Evolutionary conservation across 2,113 vertebrate species (phyloP), one percentile per base, ranked within the genome.

Genomic region (Nerophis lumbriciformis): DNA sequence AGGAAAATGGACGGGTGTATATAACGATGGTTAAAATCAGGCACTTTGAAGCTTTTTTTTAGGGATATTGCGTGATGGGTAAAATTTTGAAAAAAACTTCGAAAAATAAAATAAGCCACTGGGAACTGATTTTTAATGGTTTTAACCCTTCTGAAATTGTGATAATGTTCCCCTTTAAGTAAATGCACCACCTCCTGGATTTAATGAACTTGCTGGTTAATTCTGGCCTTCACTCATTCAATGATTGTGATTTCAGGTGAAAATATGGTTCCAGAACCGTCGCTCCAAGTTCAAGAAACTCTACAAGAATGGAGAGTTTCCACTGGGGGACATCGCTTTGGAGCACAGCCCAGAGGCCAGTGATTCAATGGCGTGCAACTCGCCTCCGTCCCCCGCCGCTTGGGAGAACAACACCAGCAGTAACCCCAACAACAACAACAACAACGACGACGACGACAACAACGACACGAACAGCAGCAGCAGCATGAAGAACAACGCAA

Each of bases 211-310:
- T 14, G 51, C 47, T 48, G 47, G 12, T 48, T 5, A 48, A 3
- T 14, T 0, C 36, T n/a, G 8, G n/a, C n/a, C 9, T 12, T 44
- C 16, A 48, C 28, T 1, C 6, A 48, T 8, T 6, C 61, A 1
- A 2, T 51, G n/a, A 4, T 55, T 7, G 52, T 52, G 14, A 8
- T 47, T 65, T 36, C 83, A 97, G 94, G 94, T 96, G 51, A 96
- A 97, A 83, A 97, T 97, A 53, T 97, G 95, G 94, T 97, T 97
- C 85, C 94, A 97, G 88, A 96, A 96, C 84, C 92, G 95, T n/a
- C 90, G 95, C 53, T 96, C 94, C 81, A 97, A 97, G 77, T 96
- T 97, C 77, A 97, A 97, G 90, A 96, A 95, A 79, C 91, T 97
- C 19, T 96, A 94, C 84, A 97, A 96, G 84, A 96, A 93, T 0